Evolutionary conservation across 2,888 invertebrate genomes (phyloP), one percentile per base, ranked within the genome.

Genomic region (Latrodectus elegans): DNA sequence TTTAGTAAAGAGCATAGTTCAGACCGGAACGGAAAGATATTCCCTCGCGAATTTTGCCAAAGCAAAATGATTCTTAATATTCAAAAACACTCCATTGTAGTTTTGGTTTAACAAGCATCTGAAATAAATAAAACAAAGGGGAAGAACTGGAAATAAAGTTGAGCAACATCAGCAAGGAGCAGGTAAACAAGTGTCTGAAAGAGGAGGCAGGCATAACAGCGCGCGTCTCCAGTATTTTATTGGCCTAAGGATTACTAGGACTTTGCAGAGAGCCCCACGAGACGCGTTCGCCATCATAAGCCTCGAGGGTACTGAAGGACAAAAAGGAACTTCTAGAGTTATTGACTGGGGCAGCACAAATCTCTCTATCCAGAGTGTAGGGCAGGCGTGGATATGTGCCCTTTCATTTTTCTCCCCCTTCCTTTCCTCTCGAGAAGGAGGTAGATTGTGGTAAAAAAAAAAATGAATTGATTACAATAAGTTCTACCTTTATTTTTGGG

Each of bases 301-400:
- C 55, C 71, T 73, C 71, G 84, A 73, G 72, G 84, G 84, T 84
- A 84, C 84, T 84, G 78, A 78, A 80, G 77, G 72, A 67, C 72
- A 73, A 84, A 38, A 78, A 84, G 78, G 84, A 84, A 84, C 82
- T 84, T 73, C 77, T 67, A 84, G 84, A 73, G 84, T 78, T 84
- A 84, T 84, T 78, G 84, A 84, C 77, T 82, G 75, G 60, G 80
- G 67, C 82, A 64, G 51, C 74, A 53, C 77, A 60, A 60, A 60
- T 60, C 60, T 60, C 60, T 60, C 60, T 60, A 12, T 15, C 60
- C 60, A n/a, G n/a, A 60, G 12, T 11, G 12, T 10, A 60, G 38
- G 60, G 60, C 60, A 55, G 60, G 14, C 12, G n/a, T 6, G 38
- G 38, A 6, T 38, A n/a, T 60, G 60, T 11, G 60, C 60, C 60